Evolutionary conservation across 2,113 vertebrate species (phyloP).

Genomic region (Alethe castanea): DNA sequence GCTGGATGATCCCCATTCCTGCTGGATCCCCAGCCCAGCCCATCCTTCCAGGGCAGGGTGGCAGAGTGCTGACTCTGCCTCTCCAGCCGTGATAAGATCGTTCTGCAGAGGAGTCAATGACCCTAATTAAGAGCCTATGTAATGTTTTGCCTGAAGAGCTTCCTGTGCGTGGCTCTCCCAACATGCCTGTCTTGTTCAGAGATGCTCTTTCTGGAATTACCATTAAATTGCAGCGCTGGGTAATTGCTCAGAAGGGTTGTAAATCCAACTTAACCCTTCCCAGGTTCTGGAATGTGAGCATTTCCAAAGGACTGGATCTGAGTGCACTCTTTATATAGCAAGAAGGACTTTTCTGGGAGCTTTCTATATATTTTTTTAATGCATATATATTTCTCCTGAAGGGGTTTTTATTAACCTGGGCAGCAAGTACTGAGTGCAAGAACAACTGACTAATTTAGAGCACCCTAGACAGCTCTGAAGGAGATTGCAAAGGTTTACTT

Average conservation of each 20-base stretch:
- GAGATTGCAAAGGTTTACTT: conserved; percentile 34
- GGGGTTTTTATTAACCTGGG: conserved; percentile 29
- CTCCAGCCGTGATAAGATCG: neutral
- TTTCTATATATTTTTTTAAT: neutral
- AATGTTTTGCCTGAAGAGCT: conserved; percentile 63
- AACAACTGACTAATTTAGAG: conserved; percentile 43
- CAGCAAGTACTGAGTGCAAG: neutral
- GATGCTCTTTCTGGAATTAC: conserved; percentile 58
- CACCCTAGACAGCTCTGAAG: conserved; percentile 6
- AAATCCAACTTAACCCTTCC: conserved; percentile 54
- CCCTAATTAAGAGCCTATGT: conserved; percentile 40
- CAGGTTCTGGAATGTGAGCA: neutral
- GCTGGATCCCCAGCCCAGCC: neutral
- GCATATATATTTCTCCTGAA: conserved; percentile 31
- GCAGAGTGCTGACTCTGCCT: conserved; percentile 14
- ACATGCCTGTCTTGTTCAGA: conserved; percentile 48
- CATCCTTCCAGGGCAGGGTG: neutral
- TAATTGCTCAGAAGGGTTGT: conserved; percentile 20
- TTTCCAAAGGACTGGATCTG: neutral
- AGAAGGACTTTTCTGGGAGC: conserved; percentile 18
- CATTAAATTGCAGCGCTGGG: conserved; percentile 24
- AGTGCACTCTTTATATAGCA: neutral
- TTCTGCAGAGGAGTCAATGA: conserved; percentile 12
- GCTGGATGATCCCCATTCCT: neutral
- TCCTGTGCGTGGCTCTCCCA: conserved; percentile 53